Base-by-base conservation (phyloP, 2,113 vertebrate species). In the Puma concolor region DNA sequence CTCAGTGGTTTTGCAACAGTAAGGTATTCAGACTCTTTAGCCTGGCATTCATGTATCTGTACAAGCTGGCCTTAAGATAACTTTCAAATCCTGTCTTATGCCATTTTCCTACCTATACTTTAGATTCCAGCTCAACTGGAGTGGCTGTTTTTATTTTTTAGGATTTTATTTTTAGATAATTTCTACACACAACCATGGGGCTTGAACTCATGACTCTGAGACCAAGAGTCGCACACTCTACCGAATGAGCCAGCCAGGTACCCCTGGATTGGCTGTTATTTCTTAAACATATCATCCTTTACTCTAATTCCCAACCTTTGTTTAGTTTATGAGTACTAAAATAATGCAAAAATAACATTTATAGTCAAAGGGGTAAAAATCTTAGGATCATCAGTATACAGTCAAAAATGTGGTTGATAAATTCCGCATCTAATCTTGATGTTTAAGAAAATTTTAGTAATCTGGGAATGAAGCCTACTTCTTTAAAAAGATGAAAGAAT, bases 381-480 rank as follows among this genome's bases (percentile, higher is more conserved):
- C 25, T 92, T 80, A 79, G 23, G n/a, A 81, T 91, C 48, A 80
- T 80, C 11, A 64, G 19, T 52, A 41, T 33, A 13, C 1, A 92
- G 63, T 3, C 8, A 0, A 85, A 93, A 72, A 48, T 66, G 14
- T 66, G n/a, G 31, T 17, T 93, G 21, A 85, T 85, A 84, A 80
- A 89, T 64, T 92, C 64, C 31, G 86, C 7, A 48, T 54, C 54
- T 44, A 84, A 84, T 77, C n/a, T 23, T 69, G 14, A 66, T 50
- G 50, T 54, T 92, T 69, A 83, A 83, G 29, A 96, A 96, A 92
- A 95, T 77, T 15, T 92, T 88, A 88, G 19, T 92, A 76, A 94
- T 54, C 2, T 48, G 92, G 16, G 19, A 69, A 92, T 44, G 25
- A 84, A 89, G 50, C 17, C 69, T 54, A 84, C 41, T 88, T 88